Evolutionary conservation across 2,113 vertebrate genomes (phyloP).

Genomic region (Sorex fumeus): DNA sequence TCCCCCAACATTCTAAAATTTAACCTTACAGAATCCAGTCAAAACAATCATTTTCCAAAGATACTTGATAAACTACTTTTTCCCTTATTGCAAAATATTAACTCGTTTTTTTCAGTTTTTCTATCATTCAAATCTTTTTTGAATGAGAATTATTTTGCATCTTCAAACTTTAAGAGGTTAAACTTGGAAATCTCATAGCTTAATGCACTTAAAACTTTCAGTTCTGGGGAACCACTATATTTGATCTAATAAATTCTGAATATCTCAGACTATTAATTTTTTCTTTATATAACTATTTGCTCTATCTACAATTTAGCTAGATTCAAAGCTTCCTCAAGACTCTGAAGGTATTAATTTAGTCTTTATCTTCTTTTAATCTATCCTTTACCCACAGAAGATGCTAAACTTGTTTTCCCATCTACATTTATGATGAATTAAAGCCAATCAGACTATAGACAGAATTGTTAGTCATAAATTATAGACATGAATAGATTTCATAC

Average conservation of each 20-base stretch:
- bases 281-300: neutral
- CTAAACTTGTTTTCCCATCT: neutral
- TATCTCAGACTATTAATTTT: neutral
- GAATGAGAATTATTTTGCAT: conserved; percentile 21
- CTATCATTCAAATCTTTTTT: conserved; percentile 54
- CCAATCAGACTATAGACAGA: neutral
- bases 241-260: neutral
- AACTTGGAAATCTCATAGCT: neutral
- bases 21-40: conserved; percentile 13
- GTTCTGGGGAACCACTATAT: neutral
- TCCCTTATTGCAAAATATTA: neutral
- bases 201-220: neutral
- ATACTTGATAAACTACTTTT: neutral
- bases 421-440: neutral
- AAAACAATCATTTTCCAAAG: conserved; percentile 48
- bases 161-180: neutral
- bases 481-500: no score
- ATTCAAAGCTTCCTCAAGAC: neutral
- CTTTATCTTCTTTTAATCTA: neutral
- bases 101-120: neutral
- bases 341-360: neutral
- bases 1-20: neutral
- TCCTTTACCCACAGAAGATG: neutral
- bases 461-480: no score
- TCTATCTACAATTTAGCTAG: neutral